Conservation (phyloP, 2,797 vertebrate genomes). For the Rhyacichthys aspro region DNA sequence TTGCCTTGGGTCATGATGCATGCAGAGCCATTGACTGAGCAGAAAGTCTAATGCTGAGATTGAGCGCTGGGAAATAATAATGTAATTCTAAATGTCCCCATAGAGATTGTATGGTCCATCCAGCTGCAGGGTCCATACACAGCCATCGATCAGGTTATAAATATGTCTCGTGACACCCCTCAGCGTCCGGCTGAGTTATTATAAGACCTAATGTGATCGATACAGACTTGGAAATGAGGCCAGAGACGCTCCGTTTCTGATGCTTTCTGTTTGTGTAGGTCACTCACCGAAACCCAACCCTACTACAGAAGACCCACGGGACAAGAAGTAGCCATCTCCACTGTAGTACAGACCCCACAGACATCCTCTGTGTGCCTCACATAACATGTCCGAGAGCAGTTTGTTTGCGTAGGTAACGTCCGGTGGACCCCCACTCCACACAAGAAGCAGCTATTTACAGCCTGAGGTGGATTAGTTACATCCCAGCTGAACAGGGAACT, state of each 20-base stretch:
- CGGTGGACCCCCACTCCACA: slow-evolving; percentile 4
- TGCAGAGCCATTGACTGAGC: not conserved
- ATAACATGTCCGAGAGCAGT: slow-evolving; percentile 3
- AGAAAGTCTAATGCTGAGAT: not conserved
- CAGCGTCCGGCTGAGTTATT: slow-evolving; percentile 36
- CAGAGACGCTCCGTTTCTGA: not conserved
- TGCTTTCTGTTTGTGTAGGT: not conserved
- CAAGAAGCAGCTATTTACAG: slow-evolving; percentile 26
- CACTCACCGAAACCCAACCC: slow-evolving; percentile 26
- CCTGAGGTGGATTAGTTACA: slow-evolving; percentile 28
- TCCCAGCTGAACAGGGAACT: not conserved
- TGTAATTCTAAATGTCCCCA: not conserved
- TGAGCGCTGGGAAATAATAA: not conserved
- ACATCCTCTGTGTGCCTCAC: slow-evolving; percentile 28
- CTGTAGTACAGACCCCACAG: slow-evolving; percentile 2
- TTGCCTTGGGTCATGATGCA: no score
- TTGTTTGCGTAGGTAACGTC: slow-evolving; percentile 8
- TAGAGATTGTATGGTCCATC: slow-evolving; percentile 8
- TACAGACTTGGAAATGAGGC: slow-evolving; percentile 25
- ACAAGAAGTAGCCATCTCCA: slow-evolving; percentile 4
- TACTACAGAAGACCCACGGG: slow-evolving; percentile 22
- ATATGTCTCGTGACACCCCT: slow-evolving; percentile 38
- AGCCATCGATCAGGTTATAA: slow-evolving; percentile 48
- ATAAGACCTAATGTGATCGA: slow-evolving; percentile 28
- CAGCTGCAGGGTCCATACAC: slow-evolving; percentile 16